These are phyloP conservation scores for Leuciscus idus DNA, from an alignment of 2,113 vertebrate genomes.

Conservation along the genomic window DNA sequence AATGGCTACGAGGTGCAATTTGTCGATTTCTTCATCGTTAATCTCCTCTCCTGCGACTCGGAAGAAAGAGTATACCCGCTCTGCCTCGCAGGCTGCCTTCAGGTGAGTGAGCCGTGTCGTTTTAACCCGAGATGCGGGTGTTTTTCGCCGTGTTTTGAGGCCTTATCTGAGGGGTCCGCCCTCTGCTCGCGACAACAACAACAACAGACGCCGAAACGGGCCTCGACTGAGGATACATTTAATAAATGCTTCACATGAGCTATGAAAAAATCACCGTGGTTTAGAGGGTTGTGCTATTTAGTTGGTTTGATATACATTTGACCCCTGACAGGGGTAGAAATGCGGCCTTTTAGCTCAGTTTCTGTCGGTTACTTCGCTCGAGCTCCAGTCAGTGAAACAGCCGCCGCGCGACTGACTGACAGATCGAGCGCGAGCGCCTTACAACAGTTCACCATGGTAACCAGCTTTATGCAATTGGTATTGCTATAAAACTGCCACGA, in stretches of 20 bases:
- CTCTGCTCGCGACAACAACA: slow-evolving; percentile 82
- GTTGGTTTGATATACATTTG: neutral
- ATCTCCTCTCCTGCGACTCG: slow-evolving; percentile 47
- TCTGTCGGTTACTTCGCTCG: neutral
- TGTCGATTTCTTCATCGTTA: slow-evolving; percentile 51
- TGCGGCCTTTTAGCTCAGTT: neutral
- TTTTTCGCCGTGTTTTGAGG: slow-evolving; percentile 72
- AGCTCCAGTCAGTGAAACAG: neutral
- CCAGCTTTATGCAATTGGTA: neutral
- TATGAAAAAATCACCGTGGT: neutral
- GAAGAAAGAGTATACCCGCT: slow-evolving; percentile 25
- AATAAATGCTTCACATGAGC: neutral
- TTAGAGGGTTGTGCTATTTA: neutral
- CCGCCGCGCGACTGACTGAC: slow-evolving; percentile 16
- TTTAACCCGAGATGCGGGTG: neutral
- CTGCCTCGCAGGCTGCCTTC: slow-evolving; percentile 37
- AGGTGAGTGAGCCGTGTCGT: slow-evolving; percentile 70
- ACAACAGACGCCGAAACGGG: slow-evolving; percentile 44
- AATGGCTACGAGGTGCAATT: slow-evolving; percentile 45
- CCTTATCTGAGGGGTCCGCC: slow-evolving; percentile 78
- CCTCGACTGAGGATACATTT: slow-evolving; percentile 7
- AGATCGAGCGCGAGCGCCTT: neutral
- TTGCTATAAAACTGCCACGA: no score
- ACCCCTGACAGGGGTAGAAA: neutral
- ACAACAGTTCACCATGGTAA: neutral